phyloP scores from a whole-genome alignment of 2,888 invertebrate genomes.

The Nymphalis polychloros region DNA sequence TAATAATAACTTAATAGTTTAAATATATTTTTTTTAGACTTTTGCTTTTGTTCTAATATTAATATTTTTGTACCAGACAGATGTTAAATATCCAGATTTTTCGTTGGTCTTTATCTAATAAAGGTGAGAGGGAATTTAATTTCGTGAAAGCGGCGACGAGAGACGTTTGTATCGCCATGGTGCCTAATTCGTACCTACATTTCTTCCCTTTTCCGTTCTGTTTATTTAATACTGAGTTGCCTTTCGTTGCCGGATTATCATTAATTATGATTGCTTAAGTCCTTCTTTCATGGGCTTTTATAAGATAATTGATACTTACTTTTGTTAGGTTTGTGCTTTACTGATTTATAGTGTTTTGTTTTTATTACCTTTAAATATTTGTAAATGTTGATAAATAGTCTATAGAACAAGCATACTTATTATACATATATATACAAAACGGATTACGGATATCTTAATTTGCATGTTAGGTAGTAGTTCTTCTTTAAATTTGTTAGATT shows the following conservation, averaged over 20 bases:
- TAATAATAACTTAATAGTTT: no score
- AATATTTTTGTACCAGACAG: background rate
- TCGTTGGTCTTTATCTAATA: background rate
- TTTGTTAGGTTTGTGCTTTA: background rate
- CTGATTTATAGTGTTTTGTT: background rate
- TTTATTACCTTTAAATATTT: background rate
- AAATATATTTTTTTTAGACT: no score
- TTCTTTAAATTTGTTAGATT: background rate
- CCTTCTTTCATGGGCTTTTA: slow-evolving; percentile 1
- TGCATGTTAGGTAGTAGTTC: background rate
- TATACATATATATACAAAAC: no score
- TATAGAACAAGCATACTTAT: background rate
- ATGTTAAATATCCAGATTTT: background rate
- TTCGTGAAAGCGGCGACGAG: slow-evolving; percentile 7
- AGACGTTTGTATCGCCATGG: background rate
- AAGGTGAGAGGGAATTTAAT: slow-evolving; percentile 7
- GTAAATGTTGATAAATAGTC: background rate
- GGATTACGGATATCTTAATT: background rate
- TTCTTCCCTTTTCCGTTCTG: background rate
- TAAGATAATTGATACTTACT: background rate
- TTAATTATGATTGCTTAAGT: background rate
- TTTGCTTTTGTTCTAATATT: background rate
- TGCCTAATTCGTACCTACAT: background rate
- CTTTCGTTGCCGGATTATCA: slow-evolving; percentile 6
- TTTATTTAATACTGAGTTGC: background rate